Conservation (phyloP, 2,797 vertebrate species). For the Parauchenoglanis punctatus region DNA sequence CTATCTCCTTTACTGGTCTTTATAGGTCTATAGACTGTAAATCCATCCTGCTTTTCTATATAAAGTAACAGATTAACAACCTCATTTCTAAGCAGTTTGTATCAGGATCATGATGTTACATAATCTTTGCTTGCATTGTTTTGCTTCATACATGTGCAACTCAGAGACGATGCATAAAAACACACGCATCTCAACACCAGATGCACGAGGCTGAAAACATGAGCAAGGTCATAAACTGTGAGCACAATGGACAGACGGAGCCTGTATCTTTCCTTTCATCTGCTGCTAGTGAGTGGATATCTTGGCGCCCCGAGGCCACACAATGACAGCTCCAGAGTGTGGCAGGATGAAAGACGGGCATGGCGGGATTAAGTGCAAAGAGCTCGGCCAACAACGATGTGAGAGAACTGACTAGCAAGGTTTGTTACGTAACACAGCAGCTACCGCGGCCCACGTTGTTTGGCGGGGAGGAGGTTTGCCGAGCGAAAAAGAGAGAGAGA, state of each 20-base stretch:
- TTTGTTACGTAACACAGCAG: constrained; percentile 68
- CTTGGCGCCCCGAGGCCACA: constrained; percentile 37
- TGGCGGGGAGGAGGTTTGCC: constrained; percentile 35
- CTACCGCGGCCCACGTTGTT: constrained; percentile 66
- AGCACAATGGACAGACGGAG: neutral
- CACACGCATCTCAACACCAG: constrained; percentile 12
- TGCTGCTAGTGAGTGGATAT: constrained; percentile 42
- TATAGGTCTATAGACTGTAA: neutral
- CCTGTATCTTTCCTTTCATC: constrained; percentile 2
- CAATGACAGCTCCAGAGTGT: constrained; percentile 56
- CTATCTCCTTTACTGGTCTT: neutral
- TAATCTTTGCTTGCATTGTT: constrained; percentile 1
- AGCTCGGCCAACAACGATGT: constrained; percentile 70
- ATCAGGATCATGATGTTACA: constrained; percentile 8
- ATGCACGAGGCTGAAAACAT: neutral
- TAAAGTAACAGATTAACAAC: neutral
- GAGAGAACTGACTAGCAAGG: constrained; percentile 68
- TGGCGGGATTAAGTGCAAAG: constrained; percentile 65
- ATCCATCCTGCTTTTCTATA: neutral
- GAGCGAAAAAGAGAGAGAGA: constrained; percentile 22
- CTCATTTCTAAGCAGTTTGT: neutral
- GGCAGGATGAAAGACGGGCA: constrained; percentile 64
- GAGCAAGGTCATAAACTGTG: neutral
- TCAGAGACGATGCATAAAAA: neutral
- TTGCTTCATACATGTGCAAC: neutral